Evolutionary conservation across 2,888 invertebrate species (phyloP), one percentile per base, ranked within the genome.

Genomic region (Diarsia mendica): DNA sequence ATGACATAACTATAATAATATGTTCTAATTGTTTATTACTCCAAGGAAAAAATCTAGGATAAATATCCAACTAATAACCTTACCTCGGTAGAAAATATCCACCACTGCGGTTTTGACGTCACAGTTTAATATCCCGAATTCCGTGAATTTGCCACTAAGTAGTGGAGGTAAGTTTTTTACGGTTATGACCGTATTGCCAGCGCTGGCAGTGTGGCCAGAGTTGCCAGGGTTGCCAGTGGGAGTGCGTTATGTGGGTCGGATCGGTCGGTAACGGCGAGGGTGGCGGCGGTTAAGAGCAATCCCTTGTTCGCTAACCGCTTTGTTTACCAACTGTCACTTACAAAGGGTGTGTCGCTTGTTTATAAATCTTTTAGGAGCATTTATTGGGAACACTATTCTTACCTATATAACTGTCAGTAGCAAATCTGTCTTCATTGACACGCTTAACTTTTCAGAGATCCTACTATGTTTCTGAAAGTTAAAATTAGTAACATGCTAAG

Each of bases 81-180:
- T 20, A 48, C 28, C 9, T 49, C 11, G 33, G 28, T 63, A 15
- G 10, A 70, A 67, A 53, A 61, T 23, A 18, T 39, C 20, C 13
- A 8, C n/a, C 20, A 64, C 20, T 64, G 33, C 60, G 77, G 49
- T 60, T 79, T 39, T 48, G 51, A 61, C 67, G 60, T 64, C 64
- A 66, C 48, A 61, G 58, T 70, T 67, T 76, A 67, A 77, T 76
- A 53, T 58, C 13, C 49, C 23, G 64, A 75, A 72, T 76, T 63
- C 44, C 48, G 13, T 46, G 53, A 65, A 80, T 61, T 84, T 64
- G 10, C 72, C 66, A 64, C 72, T 67, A 69, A 85, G 76, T 76
- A 85, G 72, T 78, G 73, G 23, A 75, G 80, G 74, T 77, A 83
- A 80, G 80, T 85, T 85, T 84, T 86, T 84, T 86, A 85, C 67